Base-by-base conservation (phyloP, 2,888 invertebrate species). In the Apotomis turbidana region DNA sequence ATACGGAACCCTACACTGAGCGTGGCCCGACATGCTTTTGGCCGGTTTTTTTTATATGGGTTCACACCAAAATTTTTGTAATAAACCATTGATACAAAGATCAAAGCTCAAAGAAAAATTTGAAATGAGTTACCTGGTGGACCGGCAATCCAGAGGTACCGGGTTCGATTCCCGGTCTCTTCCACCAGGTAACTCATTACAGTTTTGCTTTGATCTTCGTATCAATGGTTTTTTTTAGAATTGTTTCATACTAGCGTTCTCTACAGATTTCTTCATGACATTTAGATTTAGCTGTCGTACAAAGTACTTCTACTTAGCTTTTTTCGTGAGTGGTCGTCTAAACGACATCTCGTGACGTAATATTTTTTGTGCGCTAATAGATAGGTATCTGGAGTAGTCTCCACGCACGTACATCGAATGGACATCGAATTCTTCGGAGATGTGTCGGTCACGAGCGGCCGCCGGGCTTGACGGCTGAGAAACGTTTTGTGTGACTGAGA, bases 401-500 rank as follows among this genome's bases (percentile, higher is more conserved):
- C 88, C 85, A 90, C 85, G 90, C 90, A 89, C 90, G 89, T 89
- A 87, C 81, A 76, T 79, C 82, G 83, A 88, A 89, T 88, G 85
- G 86, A 83, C 82, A 84, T 78, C 80, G 83, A 87, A 87, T 87
- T 88, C 88, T 81, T 86, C 83, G 79, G 85, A 85, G 86, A 87
- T 84, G 85, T 63, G 63, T 59, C 85, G 87, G 88, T 88, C 90
- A 87, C 87, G 86, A 79, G 76, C 87, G 87, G 84, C 81, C 81
- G 76, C 68, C 61, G 71, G 61, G 62, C 38, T 57, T 49, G 71
- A 15, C 38, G 57, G 13, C 49, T 41, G 41, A 62, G 12, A 49
- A 51, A 49, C 15, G 49, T 54, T 66, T 57, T 27, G 64, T 66
- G 64, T 66, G 41, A 36, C 27, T 44, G 55, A 44, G 64, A 57